phyloP scores from a whole-genome alignment of 2,888 invertebrate species.

The Eristalinus aeneus region DNA sequence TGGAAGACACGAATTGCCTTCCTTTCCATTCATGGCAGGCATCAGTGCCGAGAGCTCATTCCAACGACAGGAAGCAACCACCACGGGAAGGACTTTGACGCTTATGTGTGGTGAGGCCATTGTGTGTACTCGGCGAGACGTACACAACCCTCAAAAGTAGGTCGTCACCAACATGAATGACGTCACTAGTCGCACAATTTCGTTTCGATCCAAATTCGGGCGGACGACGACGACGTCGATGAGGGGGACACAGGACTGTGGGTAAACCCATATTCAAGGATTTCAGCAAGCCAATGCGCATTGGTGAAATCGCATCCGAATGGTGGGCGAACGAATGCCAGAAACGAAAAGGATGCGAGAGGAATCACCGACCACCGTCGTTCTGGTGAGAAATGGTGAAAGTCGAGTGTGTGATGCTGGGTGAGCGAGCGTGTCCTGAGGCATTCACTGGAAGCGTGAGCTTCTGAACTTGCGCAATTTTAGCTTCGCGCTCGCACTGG shows the following conservation, averaged over 20 bases:
- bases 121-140: conserved; percentile 60
- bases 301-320: conserved; percentile 44
- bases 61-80: conserved; percentile 34
- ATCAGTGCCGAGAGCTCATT: conserved; percentile 21
- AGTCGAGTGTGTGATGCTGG: conserved; percentile 24
- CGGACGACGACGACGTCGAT: not conserved
- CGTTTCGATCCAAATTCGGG: conserved; percentile 43
- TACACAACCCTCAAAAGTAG: conserved; percentile 47
- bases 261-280: conserved; percentile 48
- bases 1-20: conserved; percentile 44
- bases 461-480: conserved; percentile 59
- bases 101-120: conserved; percentile 1
- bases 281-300: conserved; percentile 51
- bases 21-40: conserved; percentile 49
- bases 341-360: conserved; percentile 6
- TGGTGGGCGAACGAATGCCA: conserved; percentile 19
- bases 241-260: conserved; percentile 8
- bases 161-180: conserved; percentile 66
- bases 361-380: not conserved
- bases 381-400: not conserved
- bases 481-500: not conserved
- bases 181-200: conserved; percentile 62
- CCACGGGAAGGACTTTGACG: conserved; percentile 36
- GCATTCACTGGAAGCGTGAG: conserved; percentile 16
- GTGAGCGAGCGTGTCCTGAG: not conserved